A percentile compares a stretch with the other conserved stretches of the same genome.
These are phyloP conservation scores for Tinea trinotella DNA, from an alignment of 2,888 invertebrate genomes.

Conservation along the genomic window DNA sequence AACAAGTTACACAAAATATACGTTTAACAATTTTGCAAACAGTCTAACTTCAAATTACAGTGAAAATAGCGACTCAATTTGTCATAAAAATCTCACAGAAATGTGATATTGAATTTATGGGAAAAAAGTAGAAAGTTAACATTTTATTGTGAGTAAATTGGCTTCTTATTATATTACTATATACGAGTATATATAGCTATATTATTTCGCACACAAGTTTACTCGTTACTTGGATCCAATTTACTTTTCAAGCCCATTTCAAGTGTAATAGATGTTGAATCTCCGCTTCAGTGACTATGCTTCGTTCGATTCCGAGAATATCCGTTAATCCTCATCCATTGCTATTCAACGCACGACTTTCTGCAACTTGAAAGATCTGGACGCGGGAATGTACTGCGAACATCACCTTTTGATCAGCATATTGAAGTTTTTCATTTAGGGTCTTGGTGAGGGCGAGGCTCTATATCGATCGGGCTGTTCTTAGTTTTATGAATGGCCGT, in stretches of 20 bases:
- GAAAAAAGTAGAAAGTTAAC: neutral
- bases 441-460: conserved; percentile 31
- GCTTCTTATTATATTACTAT: neutral
- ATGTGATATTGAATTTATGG: neutral
- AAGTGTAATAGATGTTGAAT: conserved; percentile 9
- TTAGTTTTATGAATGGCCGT: conserved; percentile 64
- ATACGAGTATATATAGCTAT: neutral
- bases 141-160: neutral
- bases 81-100: neutral
- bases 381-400: neutral
- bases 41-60: no score
- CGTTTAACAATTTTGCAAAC: no score
- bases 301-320: neutral
- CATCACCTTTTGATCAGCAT: neutral
- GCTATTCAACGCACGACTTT: neutral
- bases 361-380: neutral
- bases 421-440: neutral
- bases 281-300: neutral
- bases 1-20: no score
- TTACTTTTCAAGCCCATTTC: conserved; percentile 6
- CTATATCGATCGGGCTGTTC: conserved; percentile 52
- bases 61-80: no score
- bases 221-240: conserved; percentile 10
- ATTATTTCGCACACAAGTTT: neutral
- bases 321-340: neutral